Evolutionary conservation across 23 tunicate species (phyloP), one percentile per base, ranked within the genome.

Genomic region (Styela plicata): DNA sequence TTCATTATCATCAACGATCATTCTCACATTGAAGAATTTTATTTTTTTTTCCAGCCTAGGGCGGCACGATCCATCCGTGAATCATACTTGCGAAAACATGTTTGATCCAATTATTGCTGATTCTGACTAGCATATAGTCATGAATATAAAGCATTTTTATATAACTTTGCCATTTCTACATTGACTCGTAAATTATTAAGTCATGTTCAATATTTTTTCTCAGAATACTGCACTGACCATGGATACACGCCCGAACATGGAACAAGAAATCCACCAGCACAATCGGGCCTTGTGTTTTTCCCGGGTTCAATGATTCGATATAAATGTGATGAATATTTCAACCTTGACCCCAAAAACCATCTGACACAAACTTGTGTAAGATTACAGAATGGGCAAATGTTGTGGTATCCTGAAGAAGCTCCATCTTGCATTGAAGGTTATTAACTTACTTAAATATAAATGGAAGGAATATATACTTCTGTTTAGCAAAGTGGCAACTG

Each of bases 221-320:
- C 25, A 74, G 78, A 74, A 24, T 29, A 31, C 52, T 83, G 87
- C 30, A 62, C 36, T 28, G 87, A 83, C 30, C 52, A 63, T 63
- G 87, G 87, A 20, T 83, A 83, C 33, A 33, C 69, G 21, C 87
- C 87, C 2, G 73, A 62, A 19, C 31, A 83, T 74, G 87, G 87
- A 19, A 44, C 63, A 31, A 33, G 87, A 1, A 83, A 18, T 19
- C 87, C 87, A 10, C 69, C 80, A 29, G 87, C 78, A 21, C 44
- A 31, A 31, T 34, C 28, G 5, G 65, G 79, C 2, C 33, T 23
- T 18, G 33, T 21, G 1, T 83, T 36, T 31, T 74, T 31, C 24
- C 7, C 23, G 3, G 81, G 87, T 24, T 74, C 80, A 30, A 64
- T 34, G 31, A 53, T 83, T 27, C 44, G 79, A 31, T 83, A 83